A percentile compares a stretch with the other conserved stretches of the same genome.
phyloP scores from a whole-genome alignment of 2,888 invertebrate genomes.

The Shargacucullia verbasci region DNA sequence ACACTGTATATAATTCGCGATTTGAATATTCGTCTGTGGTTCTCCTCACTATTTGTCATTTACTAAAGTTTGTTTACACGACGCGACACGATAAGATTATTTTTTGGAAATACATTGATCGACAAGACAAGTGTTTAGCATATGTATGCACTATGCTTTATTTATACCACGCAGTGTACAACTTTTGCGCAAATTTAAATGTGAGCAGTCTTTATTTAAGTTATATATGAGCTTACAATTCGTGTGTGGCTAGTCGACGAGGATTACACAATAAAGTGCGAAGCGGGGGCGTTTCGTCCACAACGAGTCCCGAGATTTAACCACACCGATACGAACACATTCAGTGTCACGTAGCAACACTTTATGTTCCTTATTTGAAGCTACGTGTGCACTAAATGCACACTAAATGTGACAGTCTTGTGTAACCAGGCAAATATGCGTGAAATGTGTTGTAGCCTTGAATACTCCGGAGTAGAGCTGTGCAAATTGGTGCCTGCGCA shows the following conservation, averaged over 20 bases:
- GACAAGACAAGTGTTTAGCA: too few species aligned
- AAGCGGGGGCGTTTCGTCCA: slow-evolving; percentile 49
- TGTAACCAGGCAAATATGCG: slow-evolving; percentile 12
- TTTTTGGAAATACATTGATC: too few species aligned
- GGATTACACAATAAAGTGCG: slow-evolving; percentile 43
- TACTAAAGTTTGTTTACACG: slow-evolving; percentile 8
- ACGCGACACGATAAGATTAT: too few species aligned
- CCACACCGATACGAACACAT: slow-evolving; percentile 6
- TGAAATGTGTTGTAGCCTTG: slow-evolving; percentile 23
- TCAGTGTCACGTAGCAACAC: slow-evolving; percentile 21
- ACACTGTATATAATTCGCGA: slow-evolving; percentile 27
- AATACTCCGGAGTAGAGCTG: slow-evolving; percentile 6
- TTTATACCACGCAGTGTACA: too few species aligned
- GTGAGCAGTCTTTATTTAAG: not conserved
- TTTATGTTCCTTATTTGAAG: slow-evolving; percentile 12
- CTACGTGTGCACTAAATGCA: slow-evolving; percentile 15
- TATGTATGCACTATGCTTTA: too few species aligned
- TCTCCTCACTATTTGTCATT: slow-evolving; percentile 14
- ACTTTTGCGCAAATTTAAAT: not conserved
- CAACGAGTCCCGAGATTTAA: slow-evolving; percentile 19
- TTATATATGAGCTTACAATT: not conserved
- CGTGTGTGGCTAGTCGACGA: slow-evolving; percentile 15
- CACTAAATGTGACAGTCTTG: slow-evolving; percentile 15
- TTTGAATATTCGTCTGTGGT: slow-evolving; percentile 8
- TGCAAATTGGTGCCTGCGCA: slow-evolving; percentile 15